Base-by-base conservation (phyloP, 2,888 invertebrate species). In the Tachina fera region DNA sequence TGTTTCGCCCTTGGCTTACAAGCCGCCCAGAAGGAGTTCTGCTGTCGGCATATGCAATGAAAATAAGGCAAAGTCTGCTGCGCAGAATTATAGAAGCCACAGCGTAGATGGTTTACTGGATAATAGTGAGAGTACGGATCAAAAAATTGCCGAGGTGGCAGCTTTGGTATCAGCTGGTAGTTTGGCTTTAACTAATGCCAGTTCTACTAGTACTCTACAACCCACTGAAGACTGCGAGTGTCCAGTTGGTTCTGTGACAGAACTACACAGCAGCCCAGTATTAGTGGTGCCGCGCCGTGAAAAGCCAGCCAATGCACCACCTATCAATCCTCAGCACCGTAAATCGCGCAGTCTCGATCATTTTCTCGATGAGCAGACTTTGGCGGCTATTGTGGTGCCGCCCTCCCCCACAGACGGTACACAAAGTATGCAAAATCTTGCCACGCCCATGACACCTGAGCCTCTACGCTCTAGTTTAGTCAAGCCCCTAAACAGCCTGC, bases 301-400 rank as follows among this genome's bases (percentile, higher is more conserved):
- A 14, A 92, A 92, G 74, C 83, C 88, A 51, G 86, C 87, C 4
- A 89, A 88, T 88, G 72, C 87, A 80, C 80, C 88, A 83, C 90
- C 88, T 61, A 89, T 90, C 3, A 90, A 90, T 87, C 89, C 89
- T 13, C 91, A 91, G 70, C 92, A 93, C 88, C 90, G 94, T 83
- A 93, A 94, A 88, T 95, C 95, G 60, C 94, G 95, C 68, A 95
- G 95, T 90, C 92, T 95, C 84, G 95, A 95, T 89, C 95, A 94
- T 82, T 93, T 95, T 22, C 90, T 95, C 67, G 94, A 95, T 87
- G 91, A 92, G 82, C 89, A 90, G 61, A 89, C 90, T n/a, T 91
- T 93, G 56, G 92, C 93, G 13, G 89, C 89, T 71, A 87, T 92
- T 9, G 81, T 90, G 78, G 87, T 88, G 16, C 87, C 88, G 16